Evolutionary conservation across 2,797 vertebrate species (phyloP).

Genomic region (Podarcis siculus): DNA sequence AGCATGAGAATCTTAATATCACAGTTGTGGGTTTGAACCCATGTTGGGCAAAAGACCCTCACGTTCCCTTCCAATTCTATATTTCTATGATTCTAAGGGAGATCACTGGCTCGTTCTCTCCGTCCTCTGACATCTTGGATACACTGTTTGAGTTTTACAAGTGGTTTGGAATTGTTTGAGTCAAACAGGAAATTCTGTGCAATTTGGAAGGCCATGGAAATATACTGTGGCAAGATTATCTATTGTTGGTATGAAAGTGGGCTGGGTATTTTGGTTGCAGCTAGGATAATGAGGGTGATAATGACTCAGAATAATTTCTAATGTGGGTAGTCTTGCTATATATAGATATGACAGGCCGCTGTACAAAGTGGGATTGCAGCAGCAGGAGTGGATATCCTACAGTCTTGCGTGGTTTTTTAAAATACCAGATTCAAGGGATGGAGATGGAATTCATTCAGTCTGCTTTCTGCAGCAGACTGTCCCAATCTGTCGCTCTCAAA

Average conservation of each 20-base stretch:
- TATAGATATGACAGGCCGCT: not conserved
- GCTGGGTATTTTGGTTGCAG: conserved; percentile 17
- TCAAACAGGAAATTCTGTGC: conserved; percentile 19
- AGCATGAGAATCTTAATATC: no score
- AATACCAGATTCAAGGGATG: not conserved
- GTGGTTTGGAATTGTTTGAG: not conserved
- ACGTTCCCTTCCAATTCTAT: no score
- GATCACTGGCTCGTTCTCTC: not conserved
- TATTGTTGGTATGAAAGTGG: conserved; percentile 10
- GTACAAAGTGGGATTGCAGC: not conserved
- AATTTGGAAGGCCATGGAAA: conserved; percentile 5
- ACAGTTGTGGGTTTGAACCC: no score
- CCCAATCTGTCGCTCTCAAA: no score
- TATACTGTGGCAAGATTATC: not conserved
- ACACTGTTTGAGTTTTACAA: not conserved
- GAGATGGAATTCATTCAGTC: no score
- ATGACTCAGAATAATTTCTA: conserved; percentile 66
- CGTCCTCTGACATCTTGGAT: not conserved
- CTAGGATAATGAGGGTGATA: not conserved
- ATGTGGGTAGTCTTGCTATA: conserved; percentile 61
- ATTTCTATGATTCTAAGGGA: no score
- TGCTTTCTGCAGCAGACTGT: no score
- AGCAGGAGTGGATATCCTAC: not conserved
- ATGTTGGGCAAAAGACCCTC: no score
- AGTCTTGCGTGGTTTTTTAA: not conserved